Conservation (phyloP, 53 echinoderm and acorn worm species). For the Stichopus horrens region DNA sequence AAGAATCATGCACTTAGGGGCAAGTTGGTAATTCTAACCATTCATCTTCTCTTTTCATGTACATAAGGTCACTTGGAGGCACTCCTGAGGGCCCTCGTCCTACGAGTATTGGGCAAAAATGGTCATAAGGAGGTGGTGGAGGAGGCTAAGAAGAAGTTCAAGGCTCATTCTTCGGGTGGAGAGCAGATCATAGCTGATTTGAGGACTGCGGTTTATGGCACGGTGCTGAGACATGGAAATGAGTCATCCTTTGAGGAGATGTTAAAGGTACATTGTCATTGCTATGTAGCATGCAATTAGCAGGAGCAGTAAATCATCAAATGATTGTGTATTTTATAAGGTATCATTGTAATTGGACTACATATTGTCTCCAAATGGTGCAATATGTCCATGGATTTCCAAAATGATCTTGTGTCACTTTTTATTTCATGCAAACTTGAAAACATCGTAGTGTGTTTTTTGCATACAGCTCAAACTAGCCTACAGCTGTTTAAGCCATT, state of each 20-base stretch:
- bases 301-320: no score
- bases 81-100: slow-evolving; percentile 76
- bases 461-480: no score
- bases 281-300: no score
- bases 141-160: slow-evolving; percentile 80
- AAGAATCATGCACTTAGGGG: no score
- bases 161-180: slow-evolving; percentile 68
- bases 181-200: slow-evolving; percentile 83
- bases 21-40: no score
- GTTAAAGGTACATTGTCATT: slow-evolving; percentile 63
- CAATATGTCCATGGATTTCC: no score
- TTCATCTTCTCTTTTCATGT: no score
- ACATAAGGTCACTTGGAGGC: slow-evolving; percentile 80
- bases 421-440: not conserved
- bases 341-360: no score
- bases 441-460: not conserved
- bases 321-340: no score
- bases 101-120: slow-evolving; percentile 77
- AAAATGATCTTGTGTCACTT: no score
- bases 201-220: slow-evolving; percentile 77
- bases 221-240: slow-evolving; percentile 81
- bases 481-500: no score
- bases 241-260: slow-evolving; percentile 76
- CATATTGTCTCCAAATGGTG: no score
- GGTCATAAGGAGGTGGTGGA: slow-evolving; percentile 68